A percentile compares a stretch with the other conserved stretches of the same genome.
These are phyloP conservation scores for Drosophila meridionalis DNA, from an alignment of 2,888 invertebrate species.

Conservation along the genomic window DNA sequence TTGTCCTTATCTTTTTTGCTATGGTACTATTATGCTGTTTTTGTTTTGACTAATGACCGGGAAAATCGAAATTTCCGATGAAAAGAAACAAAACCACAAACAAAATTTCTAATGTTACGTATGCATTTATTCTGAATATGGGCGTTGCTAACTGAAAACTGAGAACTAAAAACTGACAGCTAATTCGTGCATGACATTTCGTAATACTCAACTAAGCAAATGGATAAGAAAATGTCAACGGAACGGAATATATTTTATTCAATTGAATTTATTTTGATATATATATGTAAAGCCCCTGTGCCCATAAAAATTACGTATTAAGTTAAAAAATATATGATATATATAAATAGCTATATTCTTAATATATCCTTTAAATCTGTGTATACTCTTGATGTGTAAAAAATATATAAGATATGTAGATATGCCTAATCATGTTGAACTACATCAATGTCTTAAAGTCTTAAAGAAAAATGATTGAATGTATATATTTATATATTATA, in stretches of 20 bases:
- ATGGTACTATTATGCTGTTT: conserved; percentile 4
- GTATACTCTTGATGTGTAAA: not conserved
- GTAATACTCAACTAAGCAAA: conserved; percentile 8
- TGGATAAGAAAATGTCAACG: conserved; percentile 9
- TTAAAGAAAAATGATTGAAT: not conserved
- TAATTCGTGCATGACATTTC: not conserved
- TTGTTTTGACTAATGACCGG: not conserved
- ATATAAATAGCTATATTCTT: not conserved
- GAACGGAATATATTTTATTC: not conserved
- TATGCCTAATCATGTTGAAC: not conserved
- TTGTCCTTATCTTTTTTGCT: not conserved
- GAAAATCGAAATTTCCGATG: conserved; percentile 12
- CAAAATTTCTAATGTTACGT: conserved; percentile 11
- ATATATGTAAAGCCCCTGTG: conserved; percentile 11
- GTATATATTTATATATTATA: conserved; percentile 1
- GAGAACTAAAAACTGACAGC: conserved; percentile 3
- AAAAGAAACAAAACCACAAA: conserved; percentile 21
- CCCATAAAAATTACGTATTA: not conserved
- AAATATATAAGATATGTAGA: not conserved
- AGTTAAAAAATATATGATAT: not conserved
- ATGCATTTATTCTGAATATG: not conserved
- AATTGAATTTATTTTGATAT: not conserved
- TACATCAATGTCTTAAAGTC: not conserved
- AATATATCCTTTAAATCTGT: not conserved
- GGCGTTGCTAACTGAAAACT: not conserved